phyloP scores from a whole-genome alignment of 2,113 vertebrate genomes.

The Hippocampus mohnikei region DNA sequence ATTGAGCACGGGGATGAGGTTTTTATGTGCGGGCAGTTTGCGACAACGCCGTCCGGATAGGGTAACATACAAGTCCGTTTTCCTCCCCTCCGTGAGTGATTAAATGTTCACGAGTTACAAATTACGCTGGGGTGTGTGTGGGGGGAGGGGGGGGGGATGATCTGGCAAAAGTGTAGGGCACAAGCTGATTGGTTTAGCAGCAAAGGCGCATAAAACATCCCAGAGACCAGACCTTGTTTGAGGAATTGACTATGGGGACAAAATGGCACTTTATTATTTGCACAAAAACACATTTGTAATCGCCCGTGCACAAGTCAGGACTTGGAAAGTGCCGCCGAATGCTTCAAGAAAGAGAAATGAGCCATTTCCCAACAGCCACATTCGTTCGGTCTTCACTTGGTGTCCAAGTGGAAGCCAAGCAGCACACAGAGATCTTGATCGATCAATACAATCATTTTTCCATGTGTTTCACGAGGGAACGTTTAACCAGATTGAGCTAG shows the following conservation, averaged over 20 bases:
- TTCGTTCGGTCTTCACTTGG: conserved; percentile 39
- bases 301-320: conserved; percentile 30
- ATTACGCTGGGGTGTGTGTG: conserved; percentile 35
- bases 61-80: conserved; percentile 21
- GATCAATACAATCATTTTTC: neutral
- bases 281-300: conserved; percentile 36
- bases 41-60: conserved; percentile 38
- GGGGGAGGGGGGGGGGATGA: conserved; percentile 16
- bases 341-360: conserved; percentile 45
- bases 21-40: conserved; percentile 54
- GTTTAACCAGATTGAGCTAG: neutral
- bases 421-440: conserved; percentile 34
- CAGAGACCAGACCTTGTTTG: conserved; percentile 47
- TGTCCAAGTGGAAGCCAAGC: conserved; percentile 52
- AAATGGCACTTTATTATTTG: conserved; percentile 8
- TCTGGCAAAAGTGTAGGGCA: conserved; percentile 41
- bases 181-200: conserved; percentile 58
- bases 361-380: conserved; percentile 49
- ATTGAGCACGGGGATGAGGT: conserved; percentile 62
- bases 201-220: conserved; percentile 54
- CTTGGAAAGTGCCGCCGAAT: conserved; percentile 48
- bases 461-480: neutral
- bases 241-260: conserved; percentile 35
- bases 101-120: conserved; percentile 58
- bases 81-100: conserved; percentile 30